Base-by-base conservation (phyloP, 2,797 vertebrate species). In the Echeneis naucrates region DNA sequence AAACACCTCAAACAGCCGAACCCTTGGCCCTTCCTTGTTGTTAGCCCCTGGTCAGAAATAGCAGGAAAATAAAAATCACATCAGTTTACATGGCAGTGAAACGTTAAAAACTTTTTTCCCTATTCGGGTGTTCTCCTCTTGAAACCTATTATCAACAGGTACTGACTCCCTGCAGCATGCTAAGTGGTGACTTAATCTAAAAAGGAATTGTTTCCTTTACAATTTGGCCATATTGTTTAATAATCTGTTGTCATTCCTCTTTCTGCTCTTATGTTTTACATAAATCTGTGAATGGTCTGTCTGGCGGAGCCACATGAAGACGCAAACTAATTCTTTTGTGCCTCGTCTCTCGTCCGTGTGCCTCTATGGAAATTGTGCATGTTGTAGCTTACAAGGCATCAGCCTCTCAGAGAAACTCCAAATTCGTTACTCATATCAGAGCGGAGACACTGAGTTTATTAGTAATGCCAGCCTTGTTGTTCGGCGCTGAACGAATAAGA, bases 401-500 rank as follows among this genome's bases (percentile, higher is more conserved):
- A 13, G 21, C 66, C 60, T 81, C 78, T 84, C 71, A 77, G 75
- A 84, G 50, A 74, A 80, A 70, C 80, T 80, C 79, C 42, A 59
- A 67, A 80, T 77, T 73, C 4, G 19, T 27, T 45, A 59, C 75
- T 84, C 81, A 73, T 81, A 86, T 85, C 75, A 38, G 68, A 75
- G 70, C 16, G 8, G 30, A 50, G 81, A 73, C 51, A 64, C 77
- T 26, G 80, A 86, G 84, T 91, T 88, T 89, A 90, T 92, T 91
- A 87, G 88, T 88, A 83, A 89, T 89, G 86, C 81, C 82, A 87
- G 82, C 82, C 87, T 79, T 88, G 82, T 86, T 85, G 86, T 86
- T 86, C 61, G 37, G 26, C 35, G 23, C 74, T 47, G 81, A 84
- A 84, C 62, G 45, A 91, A 84, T 88, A 85, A 88, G 84, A 88